Evolutionary conservation across 2,797 vertebrate species (phyloP).

Genomic region (Anabas testudineus): DNA sequence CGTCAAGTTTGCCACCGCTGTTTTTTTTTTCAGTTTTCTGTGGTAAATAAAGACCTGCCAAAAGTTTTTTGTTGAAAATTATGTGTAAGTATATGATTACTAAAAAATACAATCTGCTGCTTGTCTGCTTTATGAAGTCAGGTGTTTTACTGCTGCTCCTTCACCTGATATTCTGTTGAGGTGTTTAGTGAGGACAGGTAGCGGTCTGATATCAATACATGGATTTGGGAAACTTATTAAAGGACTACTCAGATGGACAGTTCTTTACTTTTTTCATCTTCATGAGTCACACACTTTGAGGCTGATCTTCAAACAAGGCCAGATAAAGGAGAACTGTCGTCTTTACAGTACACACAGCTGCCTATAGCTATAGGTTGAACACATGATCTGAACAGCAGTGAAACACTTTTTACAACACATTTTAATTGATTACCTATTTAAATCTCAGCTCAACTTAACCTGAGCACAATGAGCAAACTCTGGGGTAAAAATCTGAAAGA

Average conservation of each 20-base stretch:
- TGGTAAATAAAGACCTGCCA: not conserved
- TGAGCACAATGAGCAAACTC: no score
- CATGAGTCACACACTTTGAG: not conserved
- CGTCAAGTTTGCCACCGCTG: constrained; percentile 36
- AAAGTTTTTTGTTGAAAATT: not conserved
- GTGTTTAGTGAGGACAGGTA: no score
- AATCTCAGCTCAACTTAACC: no score
- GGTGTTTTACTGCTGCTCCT: not conserved
- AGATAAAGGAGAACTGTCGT: no score
- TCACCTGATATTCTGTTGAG: no score
- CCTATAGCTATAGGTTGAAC: not conserved
- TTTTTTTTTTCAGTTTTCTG: constrained; percentile 25
- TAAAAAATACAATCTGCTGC: not conserved
- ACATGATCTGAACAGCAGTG: not conserved
- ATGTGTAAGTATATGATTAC: not conserved
- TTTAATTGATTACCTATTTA: no score
- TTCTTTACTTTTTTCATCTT: no score
- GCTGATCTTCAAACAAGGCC: not conserved
- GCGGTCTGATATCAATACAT: no score
- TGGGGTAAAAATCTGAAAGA: no score
- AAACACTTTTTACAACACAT: no score
- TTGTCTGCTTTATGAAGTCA: not conserved
- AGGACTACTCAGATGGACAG: not conserved
- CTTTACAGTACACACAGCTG: no score
- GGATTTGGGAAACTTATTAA: not conserved